A percentile compares a stretch with the other conserved stretches of the same genome.
phyloP scores from a whole-genome alignment of 2,888 invertebrate species.

The Agrenia bidenticulata region DNA sequence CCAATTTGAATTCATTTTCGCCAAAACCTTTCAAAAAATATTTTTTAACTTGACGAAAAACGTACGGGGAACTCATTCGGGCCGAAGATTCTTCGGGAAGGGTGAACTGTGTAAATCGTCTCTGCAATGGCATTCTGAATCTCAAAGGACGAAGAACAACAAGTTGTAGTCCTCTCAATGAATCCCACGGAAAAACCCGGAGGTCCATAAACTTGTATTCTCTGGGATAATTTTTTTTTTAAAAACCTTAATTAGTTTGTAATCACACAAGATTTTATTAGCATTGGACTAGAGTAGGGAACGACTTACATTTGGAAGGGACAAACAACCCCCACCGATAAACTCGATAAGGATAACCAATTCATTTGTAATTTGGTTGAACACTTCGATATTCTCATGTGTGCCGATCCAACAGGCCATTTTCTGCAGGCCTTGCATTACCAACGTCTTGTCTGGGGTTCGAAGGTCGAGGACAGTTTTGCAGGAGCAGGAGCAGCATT shows the following conservation, averaged over 20 bases:
- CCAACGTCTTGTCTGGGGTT: not conserved
- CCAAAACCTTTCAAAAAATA: no score
- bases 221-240: no score
- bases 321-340: not conserved
- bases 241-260: no score
- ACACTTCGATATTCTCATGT: conserved; percentile 3
- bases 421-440: not conserved
- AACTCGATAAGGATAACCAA: conserved; percentile 4
- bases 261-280: not conserved
- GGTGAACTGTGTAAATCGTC: conserved; percentile 1
- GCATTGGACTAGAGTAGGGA: no score
- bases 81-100: not conserved
- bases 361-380: not conserved
- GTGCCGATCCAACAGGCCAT: not conserved
- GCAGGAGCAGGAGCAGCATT: not conserved
- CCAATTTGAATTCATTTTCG: no score
- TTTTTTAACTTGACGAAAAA: no score
- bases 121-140: not conserved
- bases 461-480: not conserved
- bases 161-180: not conserved
- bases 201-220: not conserved
- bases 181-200: not conserved
- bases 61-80: not conserved
- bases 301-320: not conserved
- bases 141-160: not conserved